phyloP scores from a whole-genome alignment of 2,888 invertebrate species.

The Tolmerus cingulatus region DNA sequence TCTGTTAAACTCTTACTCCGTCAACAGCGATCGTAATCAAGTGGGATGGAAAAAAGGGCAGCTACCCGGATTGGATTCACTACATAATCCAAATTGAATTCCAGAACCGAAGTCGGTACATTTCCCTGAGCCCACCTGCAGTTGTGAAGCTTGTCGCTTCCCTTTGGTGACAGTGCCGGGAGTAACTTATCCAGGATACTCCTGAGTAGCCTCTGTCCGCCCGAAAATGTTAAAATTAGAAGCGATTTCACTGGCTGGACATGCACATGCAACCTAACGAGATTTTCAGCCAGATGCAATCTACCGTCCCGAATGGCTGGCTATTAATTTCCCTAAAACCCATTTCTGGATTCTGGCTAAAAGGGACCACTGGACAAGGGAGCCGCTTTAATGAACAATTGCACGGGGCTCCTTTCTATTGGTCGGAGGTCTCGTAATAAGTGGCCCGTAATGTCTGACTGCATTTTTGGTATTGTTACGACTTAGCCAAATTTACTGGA shows the following conservation, averaged over 20 bases:
- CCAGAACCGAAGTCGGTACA: not conserved
- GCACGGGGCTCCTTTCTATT: not conserved
- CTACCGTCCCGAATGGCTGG: not conserved
- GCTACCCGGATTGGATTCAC: not conserved
- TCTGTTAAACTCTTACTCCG: not conserved
- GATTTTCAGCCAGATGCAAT: constrained; percentile 15
- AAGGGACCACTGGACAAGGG: not conserved
- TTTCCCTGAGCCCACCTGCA: not conserved
- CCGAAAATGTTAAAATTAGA: constrained; percentile 12
- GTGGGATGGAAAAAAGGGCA: not conserved
- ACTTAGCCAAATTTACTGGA: not conserved
- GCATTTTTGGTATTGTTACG: constrained; percentile 24
- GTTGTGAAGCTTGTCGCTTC: not conserved
- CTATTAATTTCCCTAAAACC: constrained; percentile 20
- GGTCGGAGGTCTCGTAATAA: constrained; percentile 20
- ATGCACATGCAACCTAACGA: constrained; percentile 6
- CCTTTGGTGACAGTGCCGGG: not conserved
- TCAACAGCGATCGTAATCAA: not conserved
- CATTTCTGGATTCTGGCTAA: not conserved
- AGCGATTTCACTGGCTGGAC: not conserved
- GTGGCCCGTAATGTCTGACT: constrained; percentile 15
- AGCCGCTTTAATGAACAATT: constrained; percentile 2
- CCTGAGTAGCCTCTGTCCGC: not conserved
- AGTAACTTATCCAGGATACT: not conserved
- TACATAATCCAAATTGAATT: constrained; percentile 22